Evolutionary conservation across 2,888 invertebrate genomes (phyloP).

Genomic region (Lasioglossum villosulum): DNA sequence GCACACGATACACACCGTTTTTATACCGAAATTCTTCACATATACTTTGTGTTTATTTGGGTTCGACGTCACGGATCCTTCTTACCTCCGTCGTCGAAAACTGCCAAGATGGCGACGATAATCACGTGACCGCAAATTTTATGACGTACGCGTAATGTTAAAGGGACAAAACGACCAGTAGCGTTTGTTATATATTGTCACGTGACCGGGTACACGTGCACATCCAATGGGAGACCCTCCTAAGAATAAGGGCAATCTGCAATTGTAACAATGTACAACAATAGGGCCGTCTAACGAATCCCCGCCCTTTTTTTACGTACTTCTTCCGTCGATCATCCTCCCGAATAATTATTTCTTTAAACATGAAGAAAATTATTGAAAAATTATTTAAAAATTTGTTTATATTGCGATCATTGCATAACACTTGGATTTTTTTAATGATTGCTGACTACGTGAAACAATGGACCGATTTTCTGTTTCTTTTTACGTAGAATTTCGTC

Average conservation of each 20-base stretch:
- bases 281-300: slow-evolving; percentile 49
- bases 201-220: slow-evolving; percentile 74
- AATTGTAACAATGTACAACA: slow-evolving; percentile 67
- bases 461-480: not conserved
- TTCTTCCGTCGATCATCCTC: not conserved
- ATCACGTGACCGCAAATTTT: slow-evolving; percentile 81
- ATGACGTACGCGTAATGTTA: slow-evolving; percentile 78
- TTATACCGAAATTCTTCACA: slow-evolving; percentile 71
- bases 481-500: not conserved
- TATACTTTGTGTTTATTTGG: slow-evolving; percentile 79
- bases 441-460: slow-evolving; percentile 5
- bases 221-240: slow-evolving; percentile 71
- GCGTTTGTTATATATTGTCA: slow-evolving; percentile 68
- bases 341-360: not conserved
- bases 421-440: slow-evolving; percentile 11
- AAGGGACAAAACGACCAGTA: slow-evolving; percentile 77
- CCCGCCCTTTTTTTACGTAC: slow-evolving; percentile 49
- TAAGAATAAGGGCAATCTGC: slow-evolving; percentile 72
- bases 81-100: slow-evolving; percentile 80
- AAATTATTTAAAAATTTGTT: not conserved
- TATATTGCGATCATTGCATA: slow-evolving; percentile 1
- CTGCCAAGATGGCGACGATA: slow-evolving; percentile 79
- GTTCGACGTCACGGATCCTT: slow-evolving; percentile 80
- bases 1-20: slow-evolving; percentile 62
- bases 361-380: not conserved